phyloP scores from a whole-genome alignment of 2,888 invertebrate species.

The Callyntrura sp. region DNA sequence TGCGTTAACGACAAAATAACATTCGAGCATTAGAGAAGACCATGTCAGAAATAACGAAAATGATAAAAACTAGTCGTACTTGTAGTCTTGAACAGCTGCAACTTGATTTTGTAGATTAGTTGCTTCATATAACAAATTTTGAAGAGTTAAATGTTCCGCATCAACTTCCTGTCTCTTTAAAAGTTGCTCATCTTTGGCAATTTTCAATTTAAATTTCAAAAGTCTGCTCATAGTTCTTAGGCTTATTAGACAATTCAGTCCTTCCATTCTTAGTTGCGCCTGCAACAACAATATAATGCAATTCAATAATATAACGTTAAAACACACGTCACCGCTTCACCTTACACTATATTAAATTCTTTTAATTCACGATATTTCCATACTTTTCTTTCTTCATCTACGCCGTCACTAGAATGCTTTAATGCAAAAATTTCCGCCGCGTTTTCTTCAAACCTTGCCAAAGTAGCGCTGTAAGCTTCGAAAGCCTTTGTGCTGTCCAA shows the following conservation, averaged over 20 bases:
- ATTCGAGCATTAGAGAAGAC: no score
- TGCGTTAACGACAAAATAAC: conserved; percentile 84
- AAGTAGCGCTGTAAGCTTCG: conserved; percentile 19
- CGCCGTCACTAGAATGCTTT: conserved; percentile 30
- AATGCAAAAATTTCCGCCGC: conserved; percentile 66
- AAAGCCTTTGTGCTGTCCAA: conserved; percentile 53
- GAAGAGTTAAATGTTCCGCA: conserved; percentile 94
- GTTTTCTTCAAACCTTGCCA: conserved; percentile 66
- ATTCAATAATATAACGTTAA: no score
- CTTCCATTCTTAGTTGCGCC: conserved; percentile 77
- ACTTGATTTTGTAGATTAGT: conserved; percentile 97
- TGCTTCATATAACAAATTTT: conserved; percentile 97
- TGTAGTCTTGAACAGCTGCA: conserved; percentile 97
- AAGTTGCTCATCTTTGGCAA: conserved; percentile 80
- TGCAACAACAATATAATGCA: conserved; percentile 15
- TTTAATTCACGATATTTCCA: neutral
- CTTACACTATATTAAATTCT: neutral
- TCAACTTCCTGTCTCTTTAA: conserved; percentile 90
- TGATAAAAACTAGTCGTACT: conserved; percentile 86
- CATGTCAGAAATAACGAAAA: no score
- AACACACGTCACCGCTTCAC: no score
- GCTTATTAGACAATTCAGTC: conserved; percentile 70
- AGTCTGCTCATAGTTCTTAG: conserved; percentile 81
- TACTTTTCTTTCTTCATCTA: conserved; percentile 66
- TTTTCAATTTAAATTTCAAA: conserved; percentile 80